phyloP scores from a whole-genome alignment of 53 echinoderm and acorn worm genomes.

The Stichopus horrens region DNA sequence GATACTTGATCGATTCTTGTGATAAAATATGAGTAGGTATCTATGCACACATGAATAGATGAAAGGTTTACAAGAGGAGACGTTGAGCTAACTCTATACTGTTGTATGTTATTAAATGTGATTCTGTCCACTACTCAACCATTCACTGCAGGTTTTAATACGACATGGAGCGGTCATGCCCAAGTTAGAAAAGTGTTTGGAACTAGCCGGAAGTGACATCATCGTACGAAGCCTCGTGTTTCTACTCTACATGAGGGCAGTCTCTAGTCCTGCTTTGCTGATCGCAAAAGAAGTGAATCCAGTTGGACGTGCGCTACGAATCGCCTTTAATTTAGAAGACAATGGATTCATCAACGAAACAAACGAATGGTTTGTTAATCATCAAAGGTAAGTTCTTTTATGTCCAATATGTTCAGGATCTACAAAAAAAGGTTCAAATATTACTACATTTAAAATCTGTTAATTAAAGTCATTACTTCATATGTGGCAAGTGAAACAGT shows the following conservation, averaged over 20 bases:
- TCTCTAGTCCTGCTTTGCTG: slow-evolving; percentile 21
- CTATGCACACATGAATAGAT: no score
- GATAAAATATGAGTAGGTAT: no score
- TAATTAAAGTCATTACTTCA: no score
- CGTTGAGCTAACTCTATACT: no score
- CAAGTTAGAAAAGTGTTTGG: slow-evolving; percentile 3
- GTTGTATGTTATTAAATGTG: no score
- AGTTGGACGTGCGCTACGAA: slow-evolving; percentile 9
- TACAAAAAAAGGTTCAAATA: no score
- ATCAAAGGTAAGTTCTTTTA: slow-evolving; percentile 1
- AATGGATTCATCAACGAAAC: slow-evolving; percentile 35
- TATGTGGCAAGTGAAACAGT: no score
- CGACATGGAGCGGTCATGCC: slow-evolving; percentile 34
- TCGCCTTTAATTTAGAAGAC: slow-evolving; percentile 11
- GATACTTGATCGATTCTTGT: no score
- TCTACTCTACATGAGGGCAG: slow-evolving; percentile 33
- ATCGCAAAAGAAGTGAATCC: slow-evolving; percentile 31
- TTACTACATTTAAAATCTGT: no score
- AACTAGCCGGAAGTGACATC: slow-evolving; percentile 31
- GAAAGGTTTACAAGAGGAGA: no score
- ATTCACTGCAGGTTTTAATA: neutral
- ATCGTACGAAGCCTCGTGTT: slow-evolving; percentile 22
- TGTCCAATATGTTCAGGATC: no score
- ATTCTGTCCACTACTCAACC: neutral
- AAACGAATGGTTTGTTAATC: slow-evolving; percentile 30